These are phyloP conservation scores for Phoebastria nigripes DNA, from an alignment of 2,797 vertebrate genomes.

Conservation along the genomic window DNA sequence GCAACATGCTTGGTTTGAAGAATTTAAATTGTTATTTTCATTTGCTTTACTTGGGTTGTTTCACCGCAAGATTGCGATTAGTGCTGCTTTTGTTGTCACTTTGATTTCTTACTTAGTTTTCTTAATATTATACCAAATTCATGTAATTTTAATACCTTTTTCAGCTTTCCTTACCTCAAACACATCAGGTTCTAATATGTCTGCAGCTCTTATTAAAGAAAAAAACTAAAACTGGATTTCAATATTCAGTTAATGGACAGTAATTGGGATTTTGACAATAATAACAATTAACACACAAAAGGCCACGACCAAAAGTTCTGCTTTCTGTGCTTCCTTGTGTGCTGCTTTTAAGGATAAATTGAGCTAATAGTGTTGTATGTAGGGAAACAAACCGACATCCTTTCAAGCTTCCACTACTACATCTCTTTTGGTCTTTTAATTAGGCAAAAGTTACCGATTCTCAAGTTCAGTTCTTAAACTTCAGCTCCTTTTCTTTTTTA, in stretches of 20 bases:
- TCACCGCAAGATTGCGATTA: not conserved
- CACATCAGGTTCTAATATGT: not conserved
- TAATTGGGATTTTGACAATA: not conserved
- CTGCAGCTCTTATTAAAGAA: not conserved
- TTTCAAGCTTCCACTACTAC: not conserved
- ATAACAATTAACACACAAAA: not conserved
- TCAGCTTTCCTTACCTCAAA: not conserved
- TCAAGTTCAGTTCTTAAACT: not conserved
- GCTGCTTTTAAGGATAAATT: not conserved
- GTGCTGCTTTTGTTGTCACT: not conserved
- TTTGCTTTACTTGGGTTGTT: not conserved
- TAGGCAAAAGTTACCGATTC: not conserved
- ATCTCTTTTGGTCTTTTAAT: not conserved
- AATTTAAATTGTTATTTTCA: not conserved
- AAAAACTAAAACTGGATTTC: not conserved
- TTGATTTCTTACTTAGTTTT: not conserved
- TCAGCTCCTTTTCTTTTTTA: not conserved
- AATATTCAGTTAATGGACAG: not conserved
- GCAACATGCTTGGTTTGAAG: not conserved
- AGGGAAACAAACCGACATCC: not conserved
- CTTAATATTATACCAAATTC: not conserved
- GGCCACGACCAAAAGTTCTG: not conserved
- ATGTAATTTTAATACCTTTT: not conserved
- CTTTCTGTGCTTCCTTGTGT: not conserved
- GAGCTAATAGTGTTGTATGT: not conserved